Base-by-base conservation (phyloP, 2,797 vertebrate species). In the Poeciliopsis presidionis region DNA sequence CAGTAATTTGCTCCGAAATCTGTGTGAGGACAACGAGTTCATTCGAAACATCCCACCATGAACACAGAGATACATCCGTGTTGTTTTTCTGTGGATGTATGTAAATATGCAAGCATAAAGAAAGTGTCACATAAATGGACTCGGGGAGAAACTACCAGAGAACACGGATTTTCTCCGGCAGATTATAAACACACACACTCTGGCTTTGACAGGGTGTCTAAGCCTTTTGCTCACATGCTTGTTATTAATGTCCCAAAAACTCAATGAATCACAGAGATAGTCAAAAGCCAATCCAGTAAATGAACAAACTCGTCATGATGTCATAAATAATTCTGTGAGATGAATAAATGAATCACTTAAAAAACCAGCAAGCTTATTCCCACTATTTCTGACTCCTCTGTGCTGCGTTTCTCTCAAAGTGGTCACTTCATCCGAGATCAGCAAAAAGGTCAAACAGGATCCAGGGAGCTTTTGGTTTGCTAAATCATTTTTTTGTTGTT, bases 401-500 rank as follows among this genome's bases (percentile, higher is more conserved):
- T 61, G 39, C 28, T 22, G 72, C 30, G 69, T n/a, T 70, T 74
- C 51, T 70, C 73, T 75, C 81, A 47, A 46, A 41, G 76, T 79
- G 87, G 86, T 88, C 84, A 75, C 73, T 76, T 74, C 84, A 89
- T 91, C 86, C 83, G 84, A 84, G 86, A 85, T 83, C 80, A 85
- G 16, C 86, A 84, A 79, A 87, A 83, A 88, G 90, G 89, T 94
- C 89, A 94, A 85, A 84, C 67, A 78, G 81, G 76, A 91, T 75
- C 82, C 72, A 57, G 75, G 77, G 43, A 85, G 77, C 80, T 89
- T 87, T 88, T 90, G 82, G 90, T 87, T 63, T 30, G 18, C 65
- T 74, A 88, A 85, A 91, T 91, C 81, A 82, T 81, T 81, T 9
- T 0, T 57, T 89, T 33, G 33, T 2, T 33, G 33, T 36, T 39